Percentiles rank a stretch among this genome's conserved stretches.
phyloP scores from a whole-genome alignment of 1,140 invertebrate genomes.

The Bombus cullumanus region DNA sequence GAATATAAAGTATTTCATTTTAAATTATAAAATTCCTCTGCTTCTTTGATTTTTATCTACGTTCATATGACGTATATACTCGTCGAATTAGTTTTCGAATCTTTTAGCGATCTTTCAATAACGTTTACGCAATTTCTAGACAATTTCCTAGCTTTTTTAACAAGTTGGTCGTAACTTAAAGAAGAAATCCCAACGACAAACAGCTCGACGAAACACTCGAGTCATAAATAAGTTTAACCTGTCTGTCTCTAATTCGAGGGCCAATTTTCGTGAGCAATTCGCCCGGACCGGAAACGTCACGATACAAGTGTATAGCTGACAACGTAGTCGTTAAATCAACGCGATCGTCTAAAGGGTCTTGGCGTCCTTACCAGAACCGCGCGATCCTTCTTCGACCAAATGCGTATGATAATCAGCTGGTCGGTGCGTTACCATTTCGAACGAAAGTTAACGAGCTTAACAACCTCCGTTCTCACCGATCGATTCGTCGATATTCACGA shows the following conservation, averaged over 20 bases:
- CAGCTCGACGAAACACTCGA: background rate
- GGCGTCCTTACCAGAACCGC: background rate
- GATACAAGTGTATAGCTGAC: background rate
- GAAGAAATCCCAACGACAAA: background rate
- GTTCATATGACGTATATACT: too few species aligned
- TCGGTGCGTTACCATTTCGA: slow-evolving; percentile 26
- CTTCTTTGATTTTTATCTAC: too few species aligned
- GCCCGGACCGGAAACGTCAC: background rate
- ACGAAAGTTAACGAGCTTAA: slow-evolving; percentile 64
- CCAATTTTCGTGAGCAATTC: background rate
- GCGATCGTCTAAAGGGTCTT: background rate
- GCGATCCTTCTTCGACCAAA: background rate
- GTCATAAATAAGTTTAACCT: background rate
- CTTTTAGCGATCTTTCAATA: too few species aligned
- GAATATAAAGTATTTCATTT: too few species aligned
- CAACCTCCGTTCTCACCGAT: slow-evolving; percentile 42
- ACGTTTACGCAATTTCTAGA: too few species aligned
- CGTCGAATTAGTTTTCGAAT: too few species aligned
- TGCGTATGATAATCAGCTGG: slow-evolving; percentile 23
- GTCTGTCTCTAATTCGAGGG: background rate
- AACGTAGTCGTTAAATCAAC: background rate
- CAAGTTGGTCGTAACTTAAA: background rate
- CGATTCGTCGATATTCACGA: slow-evolving; percentile 23
- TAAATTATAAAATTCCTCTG: too few species aligned
- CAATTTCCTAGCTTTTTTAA: background rate